Conservation (phyloP, 23 tunicate species). For the Phallusia fumigata region DNA sequence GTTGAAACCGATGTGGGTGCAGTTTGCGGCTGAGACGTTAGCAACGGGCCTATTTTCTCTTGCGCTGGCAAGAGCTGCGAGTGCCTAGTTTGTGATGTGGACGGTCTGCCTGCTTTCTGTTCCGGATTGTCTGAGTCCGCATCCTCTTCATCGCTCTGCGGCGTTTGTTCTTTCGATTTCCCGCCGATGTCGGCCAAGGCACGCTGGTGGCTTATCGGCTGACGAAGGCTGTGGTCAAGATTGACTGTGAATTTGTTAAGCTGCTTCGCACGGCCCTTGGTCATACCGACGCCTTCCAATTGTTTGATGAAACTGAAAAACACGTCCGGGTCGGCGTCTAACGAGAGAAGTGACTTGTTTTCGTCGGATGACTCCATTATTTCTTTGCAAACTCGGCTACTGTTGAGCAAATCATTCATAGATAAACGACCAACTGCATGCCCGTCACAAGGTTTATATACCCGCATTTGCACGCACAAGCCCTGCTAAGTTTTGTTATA, state of each 20-base stretch:
- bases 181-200: constrained; percentile 20
- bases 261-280: constrained; percentile 11
- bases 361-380: constrained; percentile 22
- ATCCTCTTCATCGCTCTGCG: too few relatives aligned
- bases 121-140: too few relatives aligned
- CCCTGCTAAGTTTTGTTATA: too few relatives aligned
- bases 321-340: constrained; percentile 64
- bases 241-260: constrained; percentile 54
- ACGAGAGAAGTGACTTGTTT: constrained; percentile 38
- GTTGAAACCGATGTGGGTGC: too few relatives aligned
- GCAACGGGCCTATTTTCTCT: too few relatives aligned
- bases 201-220: constrained; percentile 47
- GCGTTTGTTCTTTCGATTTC: not conserved
- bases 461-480: too few relatives aligned
- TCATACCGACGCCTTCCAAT: constrained; percentile 13
- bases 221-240: constrained; percentile 59
- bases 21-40: too few relatives aligned
- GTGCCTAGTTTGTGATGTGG: too few relatives aligned
- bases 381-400: not conserved
- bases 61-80: too few relatives aligned
- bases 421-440: too few relatives aligned
- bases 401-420: not conserved
- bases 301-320: constrained; percentile 40
- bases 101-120: too few relatives aligned
- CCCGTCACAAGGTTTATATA: too few relatives aligned